These are phyloP conservation scores for Myripristis murdjan DNA, from an alignment of 2,797 vertebrate species.

Conservation along the genomic window DNA sequence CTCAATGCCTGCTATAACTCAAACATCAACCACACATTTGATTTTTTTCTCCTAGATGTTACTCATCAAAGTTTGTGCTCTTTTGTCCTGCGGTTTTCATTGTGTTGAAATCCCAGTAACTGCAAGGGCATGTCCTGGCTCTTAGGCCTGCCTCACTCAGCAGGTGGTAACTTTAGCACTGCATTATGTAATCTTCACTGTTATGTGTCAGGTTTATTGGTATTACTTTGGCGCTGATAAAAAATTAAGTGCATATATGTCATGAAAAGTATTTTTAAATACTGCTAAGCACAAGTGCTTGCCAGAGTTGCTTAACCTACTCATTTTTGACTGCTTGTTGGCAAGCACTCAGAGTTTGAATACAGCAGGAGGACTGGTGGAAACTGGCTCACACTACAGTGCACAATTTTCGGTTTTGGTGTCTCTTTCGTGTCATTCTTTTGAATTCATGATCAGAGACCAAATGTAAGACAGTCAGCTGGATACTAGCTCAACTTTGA, in stretches of 20 bases:
- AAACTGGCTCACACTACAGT: neutral
- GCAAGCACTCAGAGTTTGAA: neutral
- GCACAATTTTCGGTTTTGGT: too few species aligned
- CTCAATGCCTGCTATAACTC: too few species aligned
- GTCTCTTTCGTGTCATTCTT: neutral
- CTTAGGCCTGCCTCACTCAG: too few species aligned
- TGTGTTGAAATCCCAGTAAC: too few species aligned
- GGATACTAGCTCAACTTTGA: neutral
- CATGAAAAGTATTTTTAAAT: neutral
- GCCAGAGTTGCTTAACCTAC: neutral
- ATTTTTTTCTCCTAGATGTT: too few species aligned
- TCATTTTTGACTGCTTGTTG: neutral
- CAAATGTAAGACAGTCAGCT: neutral
- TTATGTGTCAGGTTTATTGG: neutral
- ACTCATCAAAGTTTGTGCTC: too few species aligned
- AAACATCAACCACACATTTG: too few species aligned
- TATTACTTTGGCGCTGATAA: too few species aligned
- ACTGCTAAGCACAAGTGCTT: neutral
- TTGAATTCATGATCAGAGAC: neutral
- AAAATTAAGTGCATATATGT: neutral
- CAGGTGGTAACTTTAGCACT: too few species aligned
- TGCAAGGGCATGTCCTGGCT: neutral
- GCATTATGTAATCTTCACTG: neutral
- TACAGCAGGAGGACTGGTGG: too few species aligned
- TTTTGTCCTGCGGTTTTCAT: too few species aligned